A percentile compares a stretch with the other conserved stretches of the same genome.
phyloP scores from a whole-genome alignment of 2,113 vertebrate genomes.

The Vanacampus margaritifer region DNA sequence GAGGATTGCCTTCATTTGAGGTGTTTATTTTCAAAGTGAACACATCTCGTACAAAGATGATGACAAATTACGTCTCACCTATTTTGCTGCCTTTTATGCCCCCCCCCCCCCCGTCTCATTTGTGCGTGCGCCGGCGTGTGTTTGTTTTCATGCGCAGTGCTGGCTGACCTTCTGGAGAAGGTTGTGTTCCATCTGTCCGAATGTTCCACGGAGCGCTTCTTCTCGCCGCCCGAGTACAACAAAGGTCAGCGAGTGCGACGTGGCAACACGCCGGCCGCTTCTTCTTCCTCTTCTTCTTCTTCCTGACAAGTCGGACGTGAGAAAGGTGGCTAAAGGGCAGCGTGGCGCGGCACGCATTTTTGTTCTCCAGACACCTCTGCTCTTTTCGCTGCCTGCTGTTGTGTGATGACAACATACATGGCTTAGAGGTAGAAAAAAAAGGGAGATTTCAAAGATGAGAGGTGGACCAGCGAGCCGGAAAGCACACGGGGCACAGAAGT shows the following conservation, averaged over 20 bases:
- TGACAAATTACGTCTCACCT: not conserved
- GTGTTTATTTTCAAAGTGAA: not conserved
- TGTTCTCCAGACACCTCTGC: not conserved
- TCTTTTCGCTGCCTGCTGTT: not conserved
- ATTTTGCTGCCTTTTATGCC: not conserved
- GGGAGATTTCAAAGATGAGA: not conserved
- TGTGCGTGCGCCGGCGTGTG: not conserved
- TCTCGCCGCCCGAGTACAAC: constrained; percentile 68
- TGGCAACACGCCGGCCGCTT: not conserved
- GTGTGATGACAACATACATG: not conserved
- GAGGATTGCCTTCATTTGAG: not conserved
- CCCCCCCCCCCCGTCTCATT: not conserved
- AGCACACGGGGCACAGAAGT: not conserved
- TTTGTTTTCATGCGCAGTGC: constrained; percentile 67
- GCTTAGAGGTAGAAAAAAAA: not conserved
- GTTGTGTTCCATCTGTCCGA: constrained; percentile 78
- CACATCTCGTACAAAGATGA: not conserved
- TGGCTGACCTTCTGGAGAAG: constrained; percentile 84
- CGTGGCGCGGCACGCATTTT: not conserved
- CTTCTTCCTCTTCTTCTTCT: not conserved
- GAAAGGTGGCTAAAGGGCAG: constrained; percentile 17
- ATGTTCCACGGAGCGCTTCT: constrained; percentile 75
- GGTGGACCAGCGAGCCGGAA: not conserved
- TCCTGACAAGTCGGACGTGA: constrained; percentile 9
- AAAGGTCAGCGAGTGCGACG: constrained; percentile 80